These are phyloP conservation scores for Crossaster papposus DNA, from an alignment of 53 echinoderm and acorn worm species.

Conservation along the genomic window DNA sequence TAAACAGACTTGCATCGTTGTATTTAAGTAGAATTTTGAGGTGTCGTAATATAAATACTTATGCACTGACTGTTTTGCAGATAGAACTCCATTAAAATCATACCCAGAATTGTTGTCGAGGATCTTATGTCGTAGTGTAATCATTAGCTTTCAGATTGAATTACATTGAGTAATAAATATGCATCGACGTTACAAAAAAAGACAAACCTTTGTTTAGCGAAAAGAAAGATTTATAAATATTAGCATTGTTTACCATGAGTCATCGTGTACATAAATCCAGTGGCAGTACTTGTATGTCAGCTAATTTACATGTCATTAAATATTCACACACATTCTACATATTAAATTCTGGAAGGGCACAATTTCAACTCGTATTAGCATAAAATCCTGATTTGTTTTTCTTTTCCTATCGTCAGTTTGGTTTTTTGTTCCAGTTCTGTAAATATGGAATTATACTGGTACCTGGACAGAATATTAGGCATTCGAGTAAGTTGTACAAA, in stretches of 20 bases:
- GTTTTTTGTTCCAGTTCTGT: constrained; percentile 37
- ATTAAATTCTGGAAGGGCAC: neutral
- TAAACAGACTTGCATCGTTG: neutral
- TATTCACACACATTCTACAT: neutral
- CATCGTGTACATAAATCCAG: constrained; percentile 9
- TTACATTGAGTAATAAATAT: neutral
- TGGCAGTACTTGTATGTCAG: constrained; percentile 25
- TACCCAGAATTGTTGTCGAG: neutral
- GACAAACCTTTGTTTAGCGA: neutral
- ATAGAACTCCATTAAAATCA: neutral
- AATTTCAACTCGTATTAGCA: neutral
- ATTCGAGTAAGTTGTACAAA: constrained; percentile 44
- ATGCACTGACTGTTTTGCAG: neutral
- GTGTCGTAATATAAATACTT: neutral
- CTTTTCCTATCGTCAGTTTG: neutral
- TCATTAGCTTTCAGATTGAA: neutral
- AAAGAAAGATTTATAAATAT: neutral
- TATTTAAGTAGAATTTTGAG: constrained; percentile 30
- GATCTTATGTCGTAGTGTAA: neutral
- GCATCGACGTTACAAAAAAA: neutral
- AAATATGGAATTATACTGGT: constrained; percentile 44
- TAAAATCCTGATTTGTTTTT: neutral
- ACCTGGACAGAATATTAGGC: constrained; percentile 32
- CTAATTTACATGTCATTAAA: neutral
- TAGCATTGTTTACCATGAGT: neutral